These are phyloP conservation scores for Philaethria dido DNA, from an alignment of 2,888 invertebrate species.

Conservation along the genomic window DNA sequence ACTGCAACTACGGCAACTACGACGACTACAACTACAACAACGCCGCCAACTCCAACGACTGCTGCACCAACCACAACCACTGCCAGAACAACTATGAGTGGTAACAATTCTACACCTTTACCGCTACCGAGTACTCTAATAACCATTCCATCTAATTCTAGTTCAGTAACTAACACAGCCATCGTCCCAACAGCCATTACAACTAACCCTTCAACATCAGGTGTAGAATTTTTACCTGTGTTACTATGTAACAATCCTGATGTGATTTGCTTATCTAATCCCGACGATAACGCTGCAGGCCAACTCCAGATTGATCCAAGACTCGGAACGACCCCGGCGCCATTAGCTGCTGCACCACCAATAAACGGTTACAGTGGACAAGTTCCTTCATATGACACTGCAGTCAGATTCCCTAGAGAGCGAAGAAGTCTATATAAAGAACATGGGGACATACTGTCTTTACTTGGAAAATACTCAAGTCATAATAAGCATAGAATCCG, in stretches of 20 bases:
- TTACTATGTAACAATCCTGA: conserved; percentile 73
- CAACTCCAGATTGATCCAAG: conserved; percentile 76
- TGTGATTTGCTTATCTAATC: conserved; percentile 75
- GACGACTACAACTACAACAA: conserved; percentile 42
- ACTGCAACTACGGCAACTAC: conserved; percentile 41
- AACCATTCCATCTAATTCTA: conserved; percentile 34
- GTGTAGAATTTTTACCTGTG: conserved; percentile 67
- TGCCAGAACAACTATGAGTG: conserved; percentile 42
- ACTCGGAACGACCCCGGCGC: conserved; percentile 69
- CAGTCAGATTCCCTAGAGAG: conserved; percentile 73
- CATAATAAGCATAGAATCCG: conserved; percentile 57
- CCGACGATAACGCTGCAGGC: conserved; percentile 71
- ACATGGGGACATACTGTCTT: conserved; percentile 4
- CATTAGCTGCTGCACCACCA: conserved; percentile 61
- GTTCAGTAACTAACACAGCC: conserved; percentile 41
- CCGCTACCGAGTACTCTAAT: conserved; percentile 45
- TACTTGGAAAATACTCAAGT: conserved; percentile 28
- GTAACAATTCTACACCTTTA: conserved; percentile 44
- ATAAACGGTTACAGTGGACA: conserved; percentile 66
- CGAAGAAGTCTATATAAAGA: conserved; percentile 52
- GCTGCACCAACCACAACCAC: conserved; percentile 37
- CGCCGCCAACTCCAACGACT: conserved; percentile 41
- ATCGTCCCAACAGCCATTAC: conserved; percentile 40
- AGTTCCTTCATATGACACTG: conserved; percentile 60
- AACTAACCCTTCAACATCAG: conserved; percentile 45